A percentile compares a stretch with the other conserved stretches of the same genome.
phyloP scores from a whole-genome alignment of 2,888 invertebrate species.

The Hydroisotoma schaefferi region DNA sequence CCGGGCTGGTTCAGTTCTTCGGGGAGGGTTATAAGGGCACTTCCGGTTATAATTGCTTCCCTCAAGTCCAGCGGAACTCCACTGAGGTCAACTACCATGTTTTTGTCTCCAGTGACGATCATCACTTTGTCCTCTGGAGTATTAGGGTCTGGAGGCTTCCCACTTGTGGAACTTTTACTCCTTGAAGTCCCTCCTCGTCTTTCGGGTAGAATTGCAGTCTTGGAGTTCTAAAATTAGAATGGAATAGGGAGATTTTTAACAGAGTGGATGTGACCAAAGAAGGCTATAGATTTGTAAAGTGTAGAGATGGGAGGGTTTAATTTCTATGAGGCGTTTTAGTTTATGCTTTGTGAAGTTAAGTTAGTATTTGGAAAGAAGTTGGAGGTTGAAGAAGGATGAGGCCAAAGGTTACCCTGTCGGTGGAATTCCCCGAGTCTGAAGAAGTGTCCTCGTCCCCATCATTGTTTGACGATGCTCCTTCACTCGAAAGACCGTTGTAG shows the following conservation, averaged over 20 bases:
- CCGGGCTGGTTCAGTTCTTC: constrained; percentile 38
- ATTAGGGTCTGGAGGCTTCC: constrained; percentile 9
- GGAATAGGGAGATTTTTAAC: too few relatives aligned
- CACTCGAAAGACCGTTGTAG: constrained; percentile 39
- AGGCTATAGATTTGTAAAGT: too few relatives aligned
- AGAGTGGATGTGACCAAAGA: too few relatives aligned
- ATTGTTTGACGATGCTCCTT: constrained; percentile 23
- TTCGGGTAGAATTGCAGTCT: neutral
- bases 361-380: too few relatives aligned
- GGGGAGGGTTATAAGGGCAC: constrained; percentile 45
- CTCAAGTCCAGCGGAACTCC: constrained; percentile 42
- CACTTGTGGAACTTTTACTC: constrained; percentile 6
- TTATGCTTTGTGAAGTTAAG: too few relatives aligned
- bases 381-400: too few relatives aligned
- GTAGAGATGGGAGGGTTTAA: too few relatives aligned
- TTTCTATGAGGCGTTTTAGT: too few relatives aligned
- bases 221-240: too few relatives aligned
- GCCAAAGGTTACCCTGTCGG: constrained; percentile 39
- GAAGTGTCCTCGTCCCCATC: constrained; percentile 37
- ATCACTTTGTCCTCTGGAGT: constrained; percentile 39
- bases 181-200: neutral
- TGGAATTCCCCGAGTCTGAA: constrained; percentile 44
- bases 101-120: constrained; percentile 48
- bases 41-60: constrained; percentile 47
- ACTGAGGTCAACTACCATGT: constrained; percentile 47